These are phyloP conservation scores for Corythornis cristatus DNA, from an alignment of 2,113 vertebrate species.

Conservation along the genomic window DNA sequence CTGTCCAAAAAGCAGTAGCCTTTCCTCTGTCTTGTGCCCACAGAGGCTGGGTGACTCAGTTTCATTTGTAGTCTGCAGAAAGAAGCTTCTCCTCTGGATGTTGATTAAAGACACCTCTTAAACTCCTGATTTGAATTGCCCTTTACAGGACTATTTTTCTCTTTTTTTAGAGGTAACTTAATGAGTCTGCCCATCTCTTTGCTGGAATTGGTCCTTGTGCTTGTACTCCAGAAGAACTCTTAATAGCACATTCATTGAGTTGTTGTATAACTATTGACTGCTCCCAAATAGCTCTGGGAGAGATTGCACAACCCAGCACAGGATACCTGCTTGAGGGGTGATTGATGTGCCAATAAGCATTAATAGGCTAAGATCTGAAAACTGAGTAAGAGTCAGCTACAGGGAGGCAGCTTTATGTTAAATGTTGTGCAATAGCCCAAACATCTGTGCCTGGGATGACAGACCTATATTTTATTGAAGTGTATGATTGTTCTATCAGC, in stretches of 20 bases:
- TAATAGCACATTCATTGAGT: not conserved
- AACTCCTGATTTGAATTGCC: not conserved
- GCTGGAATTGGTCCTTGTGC: not conserved
- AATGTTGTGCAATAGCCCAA: not conserved
- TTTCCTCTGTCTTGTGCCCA: not conserved
- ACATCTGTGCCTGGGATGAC: not conserved
- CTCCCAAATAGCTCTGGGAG: not conserved
- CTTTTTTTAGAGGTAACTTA: not conserved
- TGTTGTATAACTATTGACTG: not conserved
- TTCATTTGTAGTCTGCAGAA: not conserved
- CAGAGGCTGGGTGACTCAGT: not conserved
- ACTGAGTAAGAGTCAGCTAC: not conserved
- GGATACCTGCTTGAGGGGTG: accelerated
- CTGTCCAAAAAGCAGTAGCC: not conserved
- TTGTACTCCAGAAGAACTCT: not conserved
- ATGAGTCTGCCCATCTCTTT: not conserved
- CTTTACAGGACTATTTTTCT: not conserved
- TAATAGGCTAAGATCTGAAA: not conserved
- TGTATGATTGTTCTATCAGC: not conserved
- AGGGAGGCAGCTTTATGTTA: not conserved
- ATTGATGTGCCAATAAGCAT: not conserved
- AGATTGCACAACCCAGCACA: not conserved
- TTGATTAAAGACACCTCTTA: slow-evolving; percentile 14
- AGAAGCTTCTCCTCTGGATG: slow-evolving; percentile 6
- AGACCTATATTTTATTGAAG: not conserved